Base-by-base conservation (phyloP, 2,113 vertebrate species). In the Cettia cetti region DNA sequence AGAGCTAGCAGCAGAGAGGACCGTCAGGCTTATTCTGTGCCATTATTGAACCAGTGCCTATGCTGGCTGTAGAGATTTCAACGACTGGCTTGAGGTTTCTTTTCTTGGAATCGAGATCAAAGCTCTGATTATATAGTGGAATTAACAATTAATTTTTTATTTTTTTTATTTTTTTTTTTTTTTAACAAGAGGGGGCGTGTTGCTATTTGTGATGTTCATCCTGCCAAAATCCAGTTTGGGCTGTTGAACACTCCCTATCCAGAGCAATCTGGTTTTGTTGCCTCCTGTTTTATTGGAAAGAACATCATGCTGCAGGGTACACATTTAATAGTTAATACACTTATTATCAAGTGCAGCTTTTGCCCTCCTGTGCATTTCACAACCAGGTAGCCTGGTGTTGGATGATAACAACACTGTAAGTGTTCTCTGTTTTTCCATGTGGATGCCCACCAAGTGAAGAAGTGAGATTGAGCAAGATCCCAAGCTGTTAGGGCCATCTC, bases 171-270 rank as follows among this genome's bases (percentile, higher is more conserved):
- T 37, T 64, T 45, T 12, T 57, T 54, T 40, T 33, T n/a, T 30
- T 33, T 7, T 3, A 14, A 24, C 50, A 81, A 71, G 83, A 61
- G 1, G 42, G 8, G 30, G 11, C 1, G 5, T 54, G 42, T 64
- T 94, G 23, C 50, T 76, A 31, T 92, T 92, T 83, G 33, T 56
- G 42, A 23, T 57, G 33, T 35, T 89, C 53, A 47, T 74, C 56
- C 66, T 96, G 80, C 86, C 89, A 92, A 92, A 95, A 91, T 82
- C 83, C 74, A 57, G 39, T 86, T 70, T 50, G 82, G 54, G 52
- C 53, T 82, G 61, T 52, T 82, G 59, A 78, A 50, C 21, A 2
- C 65, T 94, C 60, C 81, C 70, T 79, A 75, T 57, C 61, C 40
- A 53, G 28, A 1, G 10, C 35, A 87, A 50, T 65, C 63, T 82